These are phyloP conservation scores for Stegophylla sp. DNA, from an alignment of 2,888 invertebrate genomes.

Conservation along the genomic window DNA sequence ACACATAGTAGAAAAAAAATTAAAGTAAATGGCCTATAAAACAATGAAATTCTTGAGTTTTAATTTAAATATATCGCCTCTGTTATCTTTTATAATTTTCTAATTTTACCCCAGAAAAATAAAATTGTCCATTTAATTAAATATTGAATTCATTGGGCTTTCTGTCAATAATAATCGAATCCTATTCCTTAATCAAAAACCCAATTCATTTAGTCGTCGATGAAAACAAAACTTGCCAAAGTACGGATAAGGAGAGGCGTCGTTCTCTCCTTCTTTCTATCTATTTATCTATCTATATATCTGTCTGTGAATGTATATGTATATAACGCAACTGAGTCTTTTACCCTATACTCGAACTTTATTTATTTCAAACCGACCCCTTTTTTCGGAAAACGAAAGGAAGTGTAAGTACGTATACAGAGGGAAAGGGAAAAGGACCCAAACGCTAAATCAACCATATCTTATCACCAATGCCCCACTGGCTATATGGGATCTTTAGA, in stretches of 20 bases:
- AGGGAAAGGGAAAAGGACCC: slow-evolving; percentile 45
- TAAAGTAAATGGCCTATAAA: too few relatives aligned
- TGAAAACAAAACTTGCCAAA: slow-evolving; percentile 31
- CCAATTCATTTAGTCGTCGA: neutral
- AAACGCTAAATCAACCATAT: slow-evolving; percentile 45
- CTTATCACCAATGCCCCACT: slow-evolving; percentile 30
- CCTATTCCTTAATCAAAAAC: slow-evolving; percentile 25
- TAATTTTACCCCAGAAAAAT: too few relatives aligned
- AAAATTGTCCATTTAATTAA: too few relatives aligned
- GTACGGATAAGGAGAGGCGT: neutral
- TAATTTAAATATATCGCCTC: too few relatives aligned
- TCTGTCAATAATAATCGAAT: slow-evolving; percentile 15
- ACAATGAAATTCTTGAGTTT: too few relatives aligned
- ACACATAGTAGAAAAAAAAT: too few relatives aligned
- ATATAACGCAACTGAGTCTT: slow-evolving; percentile 10
- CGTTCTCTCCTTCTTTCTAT: neutral
- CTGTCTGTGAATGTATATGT: neutral
- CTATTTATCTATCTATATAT: neutral
- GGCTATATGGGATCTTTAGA: slow-evolving; percentile 30
- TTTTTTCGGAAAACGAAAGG: slow-evolving; percentile 36
- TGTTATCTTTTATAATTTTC: too few relatives aligned
- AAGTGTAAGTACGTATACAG: slow-evolving; percentile 1
- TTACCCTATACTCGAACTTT: slow-evolving; percentile 49
- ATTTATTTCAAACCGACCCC: slow-evolving; percentile 40
- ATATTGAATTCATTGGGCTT: too few relatives aligned